Evolutionary conservation across 2,797 vertebrate species (phyloP).

Genomic region (Ammospiza maritima): DNA sequence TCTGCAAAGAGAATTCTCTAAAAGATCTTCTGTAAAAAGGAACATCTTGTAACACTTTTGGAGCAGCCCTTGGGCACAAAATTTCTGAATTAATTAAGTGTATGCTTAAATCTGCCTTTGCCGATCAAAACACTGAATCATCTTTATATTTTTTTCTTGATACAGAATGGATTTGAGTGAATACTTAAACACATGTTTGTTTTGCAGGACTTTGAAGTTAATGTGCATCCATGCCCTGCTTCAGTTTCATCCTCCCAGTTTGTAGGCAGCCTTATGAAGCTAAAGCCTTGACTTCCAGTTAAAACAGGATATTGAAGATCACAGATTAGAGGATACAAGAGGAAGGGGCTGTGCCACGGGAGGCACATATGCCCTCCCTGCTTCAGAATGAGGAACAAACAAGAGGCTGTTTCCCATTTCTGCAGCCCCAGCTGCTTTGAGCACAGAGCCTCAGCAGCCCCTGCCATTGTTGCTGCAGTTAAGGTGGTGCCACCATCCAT

Average conservation of each 20-base stretch:
- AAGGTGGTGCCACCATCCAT: not conserved
- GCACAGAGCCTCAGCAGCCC: not conserved
- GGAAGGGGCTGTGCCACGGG: conserved; percentile 5
- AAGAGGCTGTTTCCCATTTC: conserved; percentile 30
- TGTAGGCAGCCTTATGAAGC: not conserved
- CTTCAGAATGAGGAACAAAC: conserved; percentile 54
- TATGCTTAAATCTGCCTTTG: not conserved
- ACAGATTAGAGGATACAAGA: conserved; percentile 34
- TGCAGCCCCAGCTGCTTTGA: not conserved
- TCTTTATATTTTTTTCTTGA: not conserved
- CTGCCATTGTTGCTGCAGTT: not conserved
- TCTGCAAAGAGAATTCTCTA: not conserved
- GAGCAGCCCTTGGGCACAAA: not conserved
- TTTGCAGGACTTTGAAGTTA: not conserved
- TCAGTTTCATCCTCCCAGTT: not conserved
- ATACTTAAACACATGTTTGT: not conserved
- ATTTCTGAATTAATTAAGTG: not conserved
- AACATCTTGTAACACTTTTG: not conserved
- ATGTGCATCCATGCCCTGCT: not conserved
- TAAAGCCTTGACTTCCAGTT: conserved; percentile 26
- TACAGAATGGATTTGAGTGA: not conserved
- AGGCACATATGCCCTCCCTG: conserved; percentile 6
- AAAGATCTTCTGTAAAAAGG: not conserved
- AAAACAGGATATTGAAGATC: conserved; percentile 20
- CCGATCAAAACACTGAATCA: not conserved